Conservation (phyloP, 92 coral and sea anemone genomes). For the Actinernus sp. region DNA sequence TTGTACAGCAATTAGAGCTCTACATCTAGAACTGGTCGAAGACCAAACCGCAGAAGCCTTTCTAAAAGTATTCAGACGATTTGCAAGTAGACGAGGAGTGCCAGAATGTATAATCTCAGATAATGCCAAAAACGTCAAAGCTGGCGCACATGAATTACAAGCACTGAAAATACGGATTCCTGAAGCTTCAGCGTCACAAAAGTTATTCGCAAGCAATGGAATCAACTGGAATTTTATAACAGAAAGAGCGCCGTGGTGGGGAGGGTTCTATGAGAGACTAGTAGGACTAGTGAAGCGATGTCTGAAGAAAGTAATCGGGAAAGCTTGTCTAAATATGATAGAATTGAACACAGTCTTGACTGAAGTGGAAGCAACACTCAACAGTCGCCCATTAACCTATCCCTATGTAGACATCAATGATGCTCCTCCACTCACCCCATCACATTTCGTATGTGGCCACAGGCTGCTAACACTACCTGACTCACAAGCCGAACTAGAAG, state of each 20-base stretch:
- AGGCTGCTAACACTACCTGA: conserved; percentile 18
- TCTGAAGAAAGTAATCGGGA: conserved; percentile 27
- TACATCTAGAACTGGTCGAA: conserved; percentile 22
- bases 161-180: conserved; percentile 10
- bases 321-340: not conserved
- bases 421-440: conserved; percentile 19
- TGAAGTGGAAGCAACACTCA: conserved; percentile 20
- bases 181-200: conserved; percentile 14
- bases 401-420: conserved; percentile 19
- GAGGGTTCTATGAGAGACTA: conserved; percentile 18
- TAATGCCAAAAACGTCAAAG: conserved; percentile 16
- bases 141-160: conserved; percentile 20
- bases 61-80: conserved; percentile 24
- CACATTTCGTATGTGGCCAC: conserved; percentile 27
- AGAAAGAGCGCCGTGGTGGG: conserved; percentile 9
- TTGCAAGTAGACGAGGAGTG: conserved; percentile 21
- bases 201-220: conserved; percentile 11
- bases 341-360: conserved; percentile 12
- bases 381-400: conserved; percentile 21
- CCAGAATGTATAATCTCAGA: conserved; percentile 36
- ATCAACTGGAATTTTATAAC: conserved; percentile 2
- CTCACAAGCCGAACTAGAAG: not conserved
- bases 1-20: conserved; percentile 13
- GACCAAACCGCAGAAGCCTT: conserved; percentile 15
- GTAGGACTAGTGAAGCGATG: conserved; percentile 23